Base-by-base conservation (phyloP, 2,797 vertebrate genomes). In the Cacajao melanocephalus region DNA sequence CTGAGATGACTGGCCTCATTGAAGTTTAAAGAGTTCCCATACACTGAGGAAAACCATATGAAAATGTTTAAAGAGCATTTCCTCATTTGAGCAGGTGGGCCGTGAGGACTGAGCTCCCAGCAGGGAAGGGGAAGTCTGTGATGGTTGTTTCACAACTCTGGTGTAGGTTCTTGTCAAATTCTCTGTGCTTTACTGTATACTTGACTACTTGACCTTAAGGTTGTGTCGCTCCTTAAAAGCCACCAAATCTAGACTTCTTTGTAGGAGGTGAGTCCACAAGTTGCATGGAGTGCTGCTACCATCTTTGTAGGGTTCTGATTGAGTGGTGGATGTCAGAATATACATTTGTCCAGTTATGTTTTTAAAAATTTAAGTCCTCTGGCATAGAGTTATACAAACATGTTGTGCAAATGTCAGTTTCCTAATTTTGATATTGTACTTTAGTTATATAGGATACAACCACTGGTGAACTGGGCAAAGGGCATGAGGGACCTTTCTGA, bases 81-180 rank as follows among this genome's bases (percentile, higher is more conserved):
- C 96, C 94, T 95, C 97, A 96, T 96, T 97, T 90, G 11, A 94
- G 88, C 97, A 97, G 94, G 94, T 93, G 85, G 79, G 67, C 67
- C 78, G 94, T 19, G 33, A 14, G n/a, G 85, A 58, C 75, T 13
- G 87, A 36, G 93, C 80, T 97, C 83, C 78, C 30, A n/a, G 88
- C n/a, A 94, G 73, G 30, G 41, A 24, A 88, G 55, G 14, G 93
- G 90, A 97, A 97, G 90, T 96, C 67, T 94, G 81, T 72, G 76
- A 61, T 83, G 73, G 86, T 97, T 58, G 52, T 97, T 97, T 97
- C 41, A 52, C 30, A 50, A 12, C 84, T 83, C 33, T 61, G 80
- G 24, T 79, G 9, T 64, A 19, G 75, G 70, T 75, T 75, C 79
- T 88, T 39, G 64, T 90, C 76, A 92, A 67, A 22, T 94, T 95